Evolutionary conservation across 2,113 vertebrate genomes (phyloP).

Genomic region (Peromyscus maniculatus): DNA sequence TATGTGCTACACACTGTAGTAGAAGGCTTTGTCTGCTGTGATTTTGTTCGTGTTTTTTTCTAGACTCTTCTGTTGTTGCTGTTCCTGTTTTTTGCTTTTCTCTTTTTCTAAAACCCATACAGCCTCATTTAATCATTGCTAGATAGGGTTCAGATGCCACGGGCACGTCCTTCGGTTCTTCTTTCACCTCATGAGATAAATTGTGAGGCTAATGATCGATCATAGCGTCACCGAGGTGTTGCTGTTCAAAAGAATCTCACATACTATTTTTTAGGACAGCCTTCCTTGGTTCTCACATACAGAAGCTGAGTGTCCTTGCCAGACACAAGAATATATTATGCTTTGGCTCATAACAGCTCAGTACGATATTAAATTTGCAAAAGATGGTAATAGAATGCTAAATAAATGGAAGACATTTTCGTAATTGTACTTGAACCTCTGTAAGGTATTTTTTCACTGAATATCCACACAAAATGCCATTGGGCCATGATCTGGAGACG

Average conservation of each 20-base stretch:
- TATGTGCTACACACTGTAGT: neutral
- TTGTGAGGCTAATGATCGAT: constrained; percentile 9
- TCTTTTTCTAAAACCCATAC: constrained; percentile 12
- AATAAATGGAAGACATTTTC: constrained; percentile 62
- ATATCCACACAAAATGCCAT: constrained; percentile 52
- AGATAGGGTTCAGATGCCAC: neutral
- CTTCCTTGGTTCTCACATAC: constrained; percentile 52
- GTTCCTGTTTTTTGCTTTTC: neutral
- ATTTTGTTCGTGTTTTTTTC: neutral
- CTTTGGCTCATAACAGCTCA: constrained; percentile 43
- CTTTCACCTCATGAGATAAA: constrained; percentile 38
- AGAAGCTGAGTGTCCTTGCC: constrained; percentile 63
- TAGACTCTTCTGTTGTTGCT: neutral
- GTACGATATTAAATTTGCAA: constrained; percentile 65
- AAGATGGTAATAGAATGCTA: constrained; percentile 58
- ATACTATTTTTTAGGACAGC: constrained; percentile 31
- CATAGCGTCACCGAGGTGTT: neutral
- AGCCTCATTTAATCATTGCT: constrained; percentile 20
- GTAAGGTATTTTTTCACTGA: constrained; percentile 57
- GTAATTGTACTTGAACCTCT: constrained; percentile 63
- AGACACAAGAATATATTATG: constrained; percentile 70
- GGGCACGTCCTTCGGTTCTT: constrained; percentile 19
- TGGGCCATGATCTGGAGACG: constrained; percentile 61
- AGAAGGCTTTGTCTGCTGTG: neutral
- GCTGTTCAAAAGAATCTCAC: constrained; percentile 33